Conservation (phyloP, 2,888 invertebrate genomes). For the Nephrocerus scutellatus region DNA sequence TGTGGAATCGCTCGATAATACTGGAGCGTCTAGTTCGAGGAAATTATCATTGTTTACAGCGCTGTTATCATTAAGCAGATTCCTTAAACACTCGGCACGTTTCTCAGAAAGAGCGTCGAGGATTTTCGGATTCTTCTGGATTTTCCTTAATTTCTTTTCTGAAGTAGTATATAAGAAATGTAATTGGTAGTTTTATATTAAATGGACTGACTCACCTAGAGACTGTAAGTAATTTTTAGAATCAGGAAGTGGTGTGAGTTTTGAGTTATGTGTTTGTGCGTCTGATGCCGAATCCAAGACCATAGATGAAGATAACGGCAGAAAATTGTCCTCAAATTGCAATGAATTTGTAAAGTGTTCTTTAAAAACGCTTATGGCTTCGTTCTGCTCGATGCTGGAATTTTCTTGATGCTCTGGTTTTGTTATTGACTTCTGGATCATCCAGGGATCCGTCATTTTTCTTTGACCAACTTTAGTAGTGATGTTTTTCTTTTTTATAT, state of each 20-base stretch:
- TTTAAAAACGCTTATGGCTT: conserved; percentile 9
- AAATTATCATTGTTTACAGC: conserved; percentile 28
- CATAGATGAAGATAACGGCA: too few relatives aligned
- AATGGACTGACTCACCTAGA: conserved; percentile 53
- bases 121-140: conserved; percentile 49
- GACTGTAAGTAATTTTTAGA: conserved; percentile 51
- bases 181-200: not conserved
- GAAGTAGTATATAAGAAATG: not conserved
- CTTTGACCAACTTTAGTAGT: too few relatives aligned
- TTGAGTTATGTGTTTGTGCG: conserved; percentile 40
- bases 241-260: conserved; percentile 48
- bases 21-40: conserved; percentile 46
- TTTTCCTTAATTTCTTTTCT: conserved; percentile 48
- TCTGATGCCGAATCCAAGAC: too few relatives aligned
- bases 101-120: conserved; percentile 50
- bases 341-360: conserved; percentile 14
- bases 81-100: conserved; percentile 50
- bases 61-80: conserved; percentile 43
- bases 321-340: conserved; percentile 56
- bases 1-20: conserved; percentile 38
- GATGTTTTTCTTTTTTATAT: too few relatives aligned
- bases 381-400: conserved; percentile 14
- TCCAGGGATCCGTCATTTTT: conserved; percentile 35
- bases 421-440: conserved; percentile 25
- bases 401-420: conserved; percentile 14